phyloP scores from a whole-genome alignment of 2,797 vertebrate genomes.

The Emys orbicularis region DNA sequence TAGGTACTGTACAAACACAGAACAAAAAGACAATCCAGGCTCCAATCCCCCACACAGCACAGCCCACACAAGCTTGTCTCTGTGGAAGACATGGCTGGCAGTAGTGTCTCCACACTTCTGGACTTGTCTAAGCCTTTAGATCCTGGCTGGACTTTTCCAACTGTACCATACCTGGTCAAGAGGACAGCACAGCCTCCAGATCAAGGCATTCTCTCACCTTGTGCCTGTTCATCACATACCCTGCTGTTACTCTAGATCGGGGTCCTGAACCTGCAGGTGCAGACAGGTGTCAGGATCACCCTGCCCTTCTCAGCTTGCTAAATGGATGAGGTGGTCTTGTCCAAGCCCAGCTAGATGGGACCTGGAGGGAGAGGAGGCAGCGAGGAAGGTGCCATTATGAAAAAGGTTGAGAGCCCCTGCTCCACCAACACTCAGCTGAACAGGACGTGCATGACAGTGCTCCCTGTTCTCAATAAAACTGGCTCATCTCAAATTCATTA shows the following conservation, averaged over 20 bases:
- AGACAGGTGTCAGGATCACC: neutral
- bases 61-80: neutral
- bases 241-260: neutral
- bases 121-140: neutral
- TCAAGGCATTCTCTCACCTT: neutral
- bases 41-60: neutral
- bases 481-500: too few relatives aligned
- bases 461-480: too few relatives aligned
- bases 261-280: too few relatives aligned
- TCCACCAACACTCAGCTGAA: neutral
- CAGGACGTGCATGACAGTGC: neutral
- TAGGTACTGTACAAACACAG: too few relatives aligned
- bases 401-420: neutral
- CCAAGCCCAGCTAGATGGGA: neutral
- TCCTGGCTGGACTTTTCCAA: neutral
- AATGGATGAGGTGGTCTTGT: neutral
- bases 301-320: neutral
- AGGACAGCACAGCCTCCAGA: neutral
- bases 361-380: neutral
- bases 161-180: too few relatives aligned
- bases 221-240: neutral
- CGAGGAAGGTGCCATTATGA: too few relatives aligned
- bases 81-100: neutral
- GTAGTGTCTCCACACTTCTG: neutral
- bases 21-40: too few relatives aligned